A percentile compares a stretch with the other conserved stretches of the same genome.
These are phyloP conservation scores for Fragum fragum DNA, from an alignment of 2,888 invertebrate species.

Conservation along the genomic window DNA sequence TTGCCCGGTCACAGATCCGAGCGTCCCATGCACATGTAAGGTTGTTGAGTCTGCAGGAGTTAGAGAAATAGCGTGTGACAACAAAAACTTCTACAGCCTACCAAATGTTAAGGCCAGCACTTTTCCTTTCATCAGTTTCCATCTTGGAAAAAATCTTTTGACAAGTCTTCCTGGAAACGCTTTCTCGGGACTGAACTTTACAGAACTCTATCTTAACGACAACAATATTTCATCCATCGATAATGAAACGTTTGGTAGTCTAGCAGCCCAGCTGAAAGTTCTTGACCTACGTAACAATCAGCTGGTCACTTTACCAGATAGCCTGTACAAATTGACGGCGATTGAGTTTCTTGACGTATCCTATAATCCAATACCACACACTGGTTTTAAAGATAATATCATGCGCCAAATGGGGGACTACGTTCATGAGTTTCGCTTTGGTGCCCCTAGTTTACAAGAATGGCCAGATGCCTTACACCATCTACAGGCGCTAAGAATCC, in stretches of 20 bases:
- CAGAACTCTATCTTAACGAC: slow-evolving; percentile 48
- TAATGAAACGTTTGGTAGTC: slow-evolving; percentile 46
- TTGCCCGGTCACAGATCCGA: slow-evolving; percentile 6
- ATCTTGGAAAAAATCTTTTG: slow-evolving; percentile 44
- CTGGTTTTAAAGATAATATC: slow-evolving; percentile 38
- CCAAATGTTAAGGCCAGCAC: slow-evolving; percentile 5
- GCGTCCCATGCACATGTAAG: neutral
- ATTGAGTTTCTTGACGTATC: slow-evolving; percentile 53
- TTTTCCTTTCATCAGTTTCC: slow-evolving; percentile 41
- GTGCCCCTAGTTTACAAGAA: slow-evolving; percentile 34
- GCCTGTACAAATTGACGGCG: slow-evolving; percentile 45
- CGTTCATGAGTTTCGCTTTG: slow-evolving; percentile 66
- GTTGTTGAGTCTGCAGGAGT: slow-evolving; percentile 1
- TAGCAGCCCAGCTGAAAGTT: slow-evolving; percentile 42
- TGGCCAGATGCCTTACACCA: slow-evolving; percentile 67
- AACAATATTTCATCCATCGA: slow-evolving; percentile 54
- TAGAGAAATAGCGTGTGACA: slow-evolving; percentile 9
- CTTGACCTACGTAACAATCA: slow-evolving; percentile 58
- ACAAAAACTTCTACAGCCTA: neutral
- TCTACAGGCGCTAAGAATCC: slow-evolving; percentile 48
- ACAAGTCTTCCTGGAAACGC: slow-evolving; percentile 28
- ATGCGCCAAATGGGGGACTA: slow-evolving; percentile 63
- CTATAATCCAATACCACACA: slow-evolving; percentile 48
- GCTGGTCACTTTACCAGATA: slow-evolving; percentile 30
- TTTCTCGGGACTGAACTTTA: slow-evolving; percentile 56